Evolutionary conservation across 2,888 invertebrate genomes (phyloP).

Genomic region (Hyles lineata): DNA sequence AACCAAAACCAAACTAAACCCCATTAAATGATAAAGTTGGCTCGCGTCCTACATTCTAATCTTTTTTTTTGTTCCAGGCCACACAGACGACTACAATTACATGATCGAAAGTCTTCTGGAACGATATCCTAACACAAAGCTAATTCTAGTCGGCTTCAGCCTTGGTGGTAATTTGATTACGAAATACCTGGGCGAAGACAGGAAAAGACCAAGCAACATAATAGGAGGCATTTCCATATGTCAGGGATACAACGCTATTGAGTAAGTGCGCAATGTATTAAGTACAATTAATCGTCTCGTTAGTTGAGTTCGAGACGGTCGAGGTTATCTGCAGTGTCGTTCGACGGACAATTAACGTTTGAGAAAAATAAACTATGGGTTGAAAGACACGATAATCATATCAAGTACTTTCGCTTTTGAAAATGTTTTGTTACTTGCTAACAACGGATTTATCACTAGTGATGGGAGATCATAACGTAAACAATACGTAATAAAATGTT

Average conservation of each 20-base stretch:
- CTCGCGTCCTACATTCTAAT: background rate
- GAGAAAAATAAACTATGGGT: conserved; percentile 11
- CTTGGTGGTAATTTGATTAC: conserved; percentile 96
- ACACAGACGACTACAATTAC: conserved; percentile 93
- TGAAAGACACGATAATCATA: background rate
- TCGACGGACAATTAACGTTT: conserved; percentile 1
- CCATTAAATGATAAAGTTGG: too few relatives aligned
- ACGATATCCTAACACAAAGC: conserved; percentile 90
- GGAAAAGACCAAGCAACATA: conserved; percentile 87
- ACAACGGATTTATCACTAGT: background rate
- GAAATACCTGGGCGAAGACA: conserved; percentile 95
- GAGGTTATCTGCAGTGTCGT: conserved; percentile 41
- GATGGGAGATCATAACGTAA: too few relatives aligned
- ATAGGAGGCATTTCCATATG: conserved; percentile 96
- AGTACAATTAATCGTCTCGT: background rate
- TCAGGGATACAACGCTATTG: conserved; percentile 96
- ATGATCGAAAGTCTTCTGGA: conserved; percentile 91
- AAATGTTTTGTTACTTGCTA: background rate
- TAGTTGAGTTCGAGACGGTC: conserved; percentile 25
- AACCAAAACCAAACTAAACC: conserved; percentile 3
- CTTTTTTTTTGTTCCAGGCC: conserved; percentile 83
- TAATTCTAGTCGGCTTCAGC: conserved; percentile 96
- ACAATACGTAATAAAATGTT: too few relatives aligned
- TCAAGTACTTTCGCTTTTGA: background rate
- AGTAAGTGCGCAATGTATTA: conserved; percentile 85